Conservation (phyloP, 2,888 invertebrate genomes). For the Mythimna vitellina region DNA sequence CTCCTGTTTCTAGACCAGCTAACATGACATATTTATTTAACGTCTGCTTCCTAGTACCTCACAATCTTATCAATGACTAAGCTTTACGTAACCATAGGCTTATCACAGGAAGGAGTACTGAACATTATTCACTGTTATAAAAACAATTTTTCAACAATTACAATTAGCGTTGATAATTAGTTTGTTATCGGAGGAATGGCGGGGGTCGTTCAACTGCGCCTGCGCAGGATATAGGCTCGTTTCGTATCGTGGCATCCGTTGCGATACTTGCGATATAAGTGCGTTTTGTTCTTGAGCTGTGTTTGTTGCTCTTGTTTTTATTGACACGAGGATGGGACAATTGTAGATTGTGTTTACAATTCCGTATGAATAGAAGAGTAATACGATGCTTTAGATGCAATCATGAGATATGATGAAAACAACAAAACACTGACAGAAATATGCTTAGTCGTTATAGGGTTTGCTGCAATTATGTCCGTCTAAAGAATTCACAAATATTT, state of each 20-base stretch:
- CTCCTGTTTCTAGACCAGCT: conserved; percentile 11
- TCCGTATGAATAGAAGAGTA: conserved; percentile 17
- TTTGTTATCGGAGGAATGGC: conserved; percentile 72
- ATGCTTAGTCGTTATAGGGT: background rate
- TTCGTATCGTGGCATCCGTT: conserved; percentile 80
- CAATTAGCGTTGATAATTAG: conserved; percentile 72
- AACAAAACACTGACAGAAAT: background rate
- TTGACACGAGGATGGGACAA: conserved; percentile 40
- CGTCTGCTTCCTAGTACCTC: conserved; percentile 27
- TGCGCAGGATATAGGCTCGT: conserved; percentile 79
- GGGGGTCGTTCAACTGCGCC: conserved; percentile 75
- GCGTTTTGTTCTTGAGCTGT: conserved; percentile 62
- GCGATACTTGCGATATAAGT: conserved; percentile 76
- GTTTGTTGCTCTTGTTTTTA: conserved; percentile 43
- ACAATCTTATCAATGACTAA: conserved; percentile 55
- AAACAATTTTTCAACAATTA: conserved; percentile 61
- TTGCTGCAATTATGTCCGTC: background rate
- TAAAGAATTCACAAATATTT: no score
- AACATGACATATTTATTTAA: conserved; percentile 21
- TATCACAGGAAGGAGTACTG: conserved; percentile 58
- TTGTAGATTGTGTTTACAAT: conserved; percentile 40
- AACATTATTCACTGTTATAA: conserved; percentile 48
- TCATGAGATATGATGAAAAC: background rate
- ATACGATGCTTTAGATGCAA: conserved; percentile 5
- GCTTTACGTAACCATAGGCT: conserved; percentile 35